These are phyloP conservation scores for Apis laboriosa DNA, from an alignment of 1,140 invertebrate genomes.

Conservation along the genomic window DNA sequence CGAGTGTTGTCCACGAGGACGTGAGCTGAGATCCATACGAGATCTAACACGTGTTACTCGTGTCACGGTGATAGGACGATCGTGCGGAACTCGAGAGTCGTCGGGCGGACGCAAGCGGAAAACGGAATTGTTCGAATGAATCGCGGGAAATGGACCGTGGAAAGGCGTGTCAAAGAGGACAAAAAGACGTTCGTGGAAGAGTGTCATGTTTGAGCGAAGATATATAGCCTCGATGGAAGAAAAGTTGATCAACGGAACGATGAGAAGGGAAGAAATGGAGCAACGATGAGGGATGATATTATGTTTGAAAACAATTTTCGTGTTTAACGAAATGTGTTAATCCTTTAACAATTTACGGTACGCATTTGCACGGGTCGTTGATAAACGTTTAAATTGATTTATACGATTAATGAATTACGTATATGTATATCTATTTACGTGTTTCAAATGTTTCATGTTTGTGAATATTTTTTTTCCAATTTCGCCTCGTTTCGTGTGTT, in stretches of 20 bases:
- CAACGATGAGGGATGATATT: background rate
- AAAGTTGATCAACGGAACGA: background rate
- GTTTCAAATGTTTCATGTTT: no score
- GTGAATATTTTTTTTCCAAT: no score
- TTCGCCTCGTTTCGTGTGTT: no score
- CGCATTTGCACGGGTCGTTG: no score
- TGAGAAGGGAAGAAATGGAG: background rate
- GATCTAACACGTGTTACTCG: conserved; percentile 27
- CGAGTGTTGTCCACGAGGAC: conserved; percentile 7
- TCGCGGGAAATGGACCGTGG: conserved; percentile 2
- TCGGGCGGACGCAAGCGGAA: background rate
- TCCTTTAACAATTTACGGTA: no score
- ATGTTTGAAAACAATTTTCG: background rate
- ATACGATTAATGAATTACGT: no score
- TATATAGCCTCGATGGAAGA: background rate
- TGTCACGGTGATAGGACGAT: background rate
- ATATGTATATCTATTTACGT: no score
- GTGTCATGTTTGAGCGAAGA: background rate
- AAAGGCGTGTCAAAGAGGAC: background rate
- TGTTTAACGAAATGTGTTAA: background rate
- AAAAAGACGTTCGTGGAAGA: background rate
- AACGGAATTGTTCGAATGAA: background rate
- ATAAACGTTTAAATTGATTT: no score
- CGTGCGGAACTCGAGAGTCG: background rate
- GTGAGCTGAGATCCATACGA: conserved; percentile 20